Evolutionary conservation across 2,113 vertebrate genomes (phyloP).

Genomic region (Phaethornis superciliosus): DNA sequence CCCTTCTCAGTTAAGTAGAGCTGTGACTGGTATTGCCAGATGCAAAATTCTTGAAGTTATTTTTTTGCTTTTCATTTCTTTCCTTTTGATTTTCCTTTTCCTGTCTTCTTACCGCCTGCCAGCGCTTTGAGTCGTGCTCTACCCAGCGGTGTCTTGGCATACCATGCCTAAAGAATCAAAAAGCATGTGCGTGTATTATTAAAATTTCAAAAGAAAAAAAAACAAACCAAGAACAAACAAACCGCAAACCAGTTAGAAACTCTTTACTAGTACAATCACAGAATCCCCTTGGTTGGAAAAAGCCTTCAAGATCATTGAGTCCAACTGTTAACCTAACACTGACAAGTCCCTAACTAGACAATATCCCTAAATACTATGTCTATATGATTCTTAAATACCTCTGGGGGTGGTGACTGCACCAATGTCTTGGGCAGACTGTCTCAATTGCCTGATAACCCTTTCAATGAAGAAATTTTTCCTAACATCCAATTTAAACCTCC

Average conservation of each 20-base stretch:
- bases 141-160: slow-evolving; percentile 81
- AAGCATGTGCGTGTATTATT: not conserved
- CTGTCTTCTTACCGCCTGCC: not conserved
- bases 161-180: slow-evolving; percentile 80
- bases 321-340: no score
- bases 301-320: no score
- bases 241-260: not conserved
- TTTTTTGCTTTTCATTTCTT: slow-evolving; percentile 43
- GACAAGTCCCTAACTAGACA: no score
- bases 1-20: not conserved
- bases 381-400: no score
- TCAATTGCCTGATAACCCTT: no score
- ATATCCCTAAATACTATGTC: no score
- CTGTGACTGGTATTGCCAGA: not conserved
- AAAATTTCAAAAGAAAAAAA: not conserved
- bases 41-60: not conserved
- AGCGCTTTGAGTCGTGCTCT: slow-evolving; percentile 59
- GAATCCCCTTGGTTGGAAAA: no score
- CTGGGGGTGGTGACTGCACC: no score
- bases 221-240: no score
- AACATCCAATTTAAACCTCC: no score
- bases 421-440: no score
- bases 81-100: not conserved
- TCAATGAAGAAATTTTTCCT: no score
- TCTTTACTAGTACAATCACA: not conserved